Conservation (phyloP, 2,797 vertebrate genomes). For the Catamblyrhynchus diadema region DNA sequence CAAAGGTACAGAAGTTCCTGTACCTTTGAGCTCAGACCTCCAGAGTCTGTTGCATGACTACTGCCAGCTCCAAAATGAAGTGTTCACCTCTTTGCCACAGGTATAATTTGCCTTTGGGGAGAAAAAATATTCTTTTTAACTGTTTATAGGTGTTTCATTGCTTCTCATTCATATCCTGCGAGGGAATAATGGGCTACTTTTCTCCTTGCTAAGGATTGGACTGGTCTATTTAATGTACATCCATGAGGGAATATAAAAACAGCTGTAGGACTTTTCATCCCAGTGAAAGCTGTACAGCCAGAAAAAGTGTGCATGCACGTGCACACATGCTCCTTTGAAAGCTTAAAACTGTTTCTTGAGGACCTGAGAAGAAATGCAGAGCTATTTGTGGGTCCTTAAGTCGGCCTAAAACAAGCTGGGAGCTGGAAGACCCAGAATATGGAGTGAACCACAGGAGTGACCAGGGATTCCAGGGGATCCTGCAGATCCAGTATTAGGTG, state of each 20-base stretch:
- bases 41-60: not conserved
- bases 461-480: not conserved
- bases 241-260: not conserved
- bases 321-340: not conserved
- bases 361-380: not conserved
- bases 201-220: not conserved
- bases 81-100: not conserved
- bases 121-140: not conserved
- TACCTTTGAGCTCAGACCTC: too few species aligned
- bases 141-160: not conserved
- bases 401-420: not conserved
- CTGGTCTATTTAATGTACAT: not conserved
- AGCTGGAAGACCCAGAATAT: not conserved
- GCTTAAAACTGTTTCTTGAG: not conserved
- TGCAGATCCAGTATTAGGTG: not conserved
- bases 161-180: not conserved
- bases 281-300: not conserved
- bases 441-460: not conserved
- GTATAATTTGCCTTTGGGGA: not conserved
- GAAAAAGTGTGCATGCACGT: accelerated
- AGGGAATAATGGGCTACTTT: not conserved
- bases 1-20: not conserved
- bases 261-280: not conserved
- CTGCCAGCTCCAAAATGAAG: not conserved
- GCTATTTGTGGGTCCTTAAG: not conserved